Conservation (phyloP, 1,140 invertebrate genomes). For the Formica selysi region DNA sequence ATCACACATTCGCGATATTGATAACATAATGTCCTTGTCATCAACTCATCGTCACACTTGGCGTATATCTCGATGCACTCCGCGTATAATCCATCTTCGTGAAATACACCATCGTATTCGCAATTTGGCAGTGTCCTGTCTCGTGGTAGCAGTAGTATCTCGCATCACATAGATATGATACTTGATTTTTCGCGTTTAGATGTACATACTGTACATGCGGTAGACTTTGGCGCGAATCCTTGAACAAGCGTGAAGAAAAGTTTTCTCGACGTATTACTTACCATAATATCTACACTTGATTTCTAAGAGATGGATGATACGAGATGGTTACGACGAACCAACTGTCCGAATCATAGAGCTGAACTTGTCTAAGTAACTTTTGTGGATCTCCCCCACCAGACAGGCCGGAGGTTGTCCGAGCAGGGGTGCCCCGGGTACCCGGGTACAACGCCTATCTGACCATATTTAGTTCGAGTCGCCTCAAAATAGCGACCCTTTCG, state of each 20-base stretch:
- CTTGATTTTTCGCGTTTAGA: background rate
- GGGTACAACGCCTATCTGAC: slow-evolving; percentile 84
- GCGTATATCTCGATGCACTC: slow-evolving; percentile 39
- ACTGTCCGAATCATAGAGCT: slow-evolving; percentile 84
- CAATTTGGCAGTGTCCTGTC: background rate
- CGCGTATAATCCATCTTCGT: slow-evolving; percentile 29
- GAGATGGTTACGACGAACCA: slow-evolving; percentile 86
- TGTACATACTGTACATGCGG: background rate
- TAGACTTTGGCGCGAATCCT: background rate
- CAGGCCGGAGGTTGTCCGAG: slow-evolving; percentile 66
- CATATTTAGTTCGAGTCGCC: slow-evolving; percentile 86
- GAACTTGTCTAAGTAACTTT: slow-evolving; percentile 87
- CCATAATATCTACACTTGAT: slow-evolving; percentile 80
- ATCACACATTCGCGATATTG: slow-evolving; percentile 41
- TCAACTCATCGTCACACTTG: slow-evolving; percentile 63
- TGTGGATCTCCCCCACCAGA: slow-evolving; percentile 80
- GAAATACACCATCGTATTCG: slow-evolving; percentile 25
- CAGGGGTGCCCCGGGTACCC: slow-evolving; percentile 79
- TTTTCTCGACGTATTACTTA: slow-evolving; percentile 74
- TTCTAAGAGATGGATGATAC: slow-evolving; percentile 79
- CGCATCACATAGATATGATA: slow-evolving; percentile 6
- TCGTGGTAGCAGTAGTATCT: background rate
- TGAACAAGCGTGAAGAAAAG: background rate
- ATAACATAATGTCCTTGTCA: slow-evolving; percentile 8
- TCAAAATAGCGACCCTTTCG: slow-evolving; percentile 83